Evolutionary conservation across 2,113 vertebrate species (phyloP), one percentile per base, ranked within the genome.

Genomic region (Pachycephala philippinensis): DNA sequence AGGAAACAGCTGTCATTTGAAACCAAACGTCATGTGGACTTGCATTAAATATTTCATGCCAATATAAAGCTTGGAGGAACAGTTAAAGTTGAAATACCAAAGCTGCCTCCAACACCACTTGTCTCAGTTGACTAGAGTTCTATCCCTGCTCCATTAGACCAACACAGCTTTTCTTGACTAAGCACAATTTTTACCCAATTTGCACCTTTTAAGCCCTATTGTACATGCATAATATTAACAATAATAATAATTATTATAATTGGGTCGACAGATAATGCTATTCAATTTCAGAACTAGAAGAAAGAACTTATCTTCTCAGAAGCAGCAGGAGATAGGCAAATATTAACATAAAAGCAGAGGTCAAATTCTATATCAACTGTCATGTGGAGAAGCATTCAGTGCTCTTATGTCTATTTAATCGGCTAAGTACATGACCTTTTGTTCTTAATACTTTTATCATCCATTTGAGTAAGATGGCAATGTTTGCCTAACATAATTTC

Each of bases 1-100:
- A 87, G 49, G 66, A 93, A 95, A 90, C 63, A 88, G 63, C 63
- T 90, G 85, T 60, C 87, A 83, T 53, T 93, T 85, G 47, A 87
- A 96, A 59, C 19, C 39, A 83, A 33, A 75, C 50, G 1, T 45
- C 68, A 52, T n/a, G 17, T 28, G 63, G 49, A 49, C 68, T 69
- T 69, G n/a, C 47, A 74, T 57, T 66, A 83, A 80, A 50, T 78
- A 47, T n/a, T 90, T 93, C 17, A 50, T 6, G 54, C 64, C 94
- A 95, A 86, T 87, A 70, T 7, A 35, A 89, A 84, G 21, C 75
- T 68, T 74, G 39, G 35, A 95, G 33, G 31, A 94, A 81, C 6
- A 75, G 22, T 40, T 84, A 30, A 85, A 78, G 24, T 9, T 63
- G 68, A 94, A 93, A 88, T n/a, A 52, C n/a, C 47, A 75, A 75